These are phyloP conservation scores for Amniataba percoides DNA, from an alignment of 2,797 vertebrate species.

Conservation along the genomic window DNA sequence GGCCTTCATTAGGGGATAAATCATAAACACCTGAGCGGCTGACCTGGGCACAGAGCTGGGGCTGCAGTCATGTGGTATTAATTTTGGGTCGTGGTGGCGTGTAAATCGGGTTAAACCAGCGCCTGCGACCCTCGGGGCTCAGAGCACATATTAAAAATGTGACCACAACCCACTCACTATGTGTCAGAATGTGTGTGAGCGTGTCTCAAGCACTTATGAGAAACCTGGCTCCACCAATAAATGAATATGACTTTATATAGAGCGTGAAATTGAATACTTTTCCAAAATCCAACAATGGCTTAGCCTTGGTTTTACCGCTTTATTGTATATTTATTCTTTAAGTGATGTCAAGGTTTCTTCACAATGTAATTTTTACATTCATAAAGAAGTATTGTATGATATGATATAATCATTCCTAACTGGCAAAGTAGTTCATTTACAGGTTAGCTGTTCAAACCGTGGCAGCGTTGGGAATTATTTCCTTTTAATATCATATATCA, in stretches of 20 bases:
- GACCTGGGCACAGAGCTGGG: slow-evolving; percentile 71
- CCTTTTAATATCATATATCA: background rate
- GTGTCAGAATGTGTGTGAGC: slow-evolving; percentile 48
- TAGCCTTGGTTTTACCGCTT: slow-evolving; percentile 35
- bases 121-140: slow-evolving; percentile 78
- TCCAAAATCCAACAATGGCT: slow-evolving; percentile 46
- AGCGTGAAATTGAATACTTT: slow-evolving; percentile 63
- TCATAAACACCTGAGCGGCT: slow-evolving; percentile 84
- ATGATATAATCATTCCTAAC: background rate
- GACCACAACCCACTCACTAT: slow-evolving; percentile 69
- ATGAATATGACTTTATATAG: slow-evolving; percentile 58
- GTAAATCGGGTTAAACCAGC: slow-evolving; percentile 85
- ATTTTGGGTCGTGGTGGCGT: slow-evolving; percentile 76
- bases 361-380: background rate
- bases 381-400: background rate
- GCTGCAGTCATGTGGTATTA: slow-evolving; percentile 80
- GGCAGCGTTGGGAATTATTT: background rate
- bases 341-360: slow-evolving; percentile 4
- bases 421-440: background rate
- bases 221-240: slow-evolving; percentile 42
- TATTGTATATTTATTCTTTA: slow-evolving; percentile 8
- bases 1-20: slow-evolving; percentile 83
- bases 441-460: background rate
- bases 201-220: slow-evolving; percentile 54
- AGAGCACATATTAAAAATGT: slow-evolving; percentile 79